Base-by-base conservation (phyloP, 2,888 invertebrate species). In the Bembecia ichneumoniformis region DNA sequence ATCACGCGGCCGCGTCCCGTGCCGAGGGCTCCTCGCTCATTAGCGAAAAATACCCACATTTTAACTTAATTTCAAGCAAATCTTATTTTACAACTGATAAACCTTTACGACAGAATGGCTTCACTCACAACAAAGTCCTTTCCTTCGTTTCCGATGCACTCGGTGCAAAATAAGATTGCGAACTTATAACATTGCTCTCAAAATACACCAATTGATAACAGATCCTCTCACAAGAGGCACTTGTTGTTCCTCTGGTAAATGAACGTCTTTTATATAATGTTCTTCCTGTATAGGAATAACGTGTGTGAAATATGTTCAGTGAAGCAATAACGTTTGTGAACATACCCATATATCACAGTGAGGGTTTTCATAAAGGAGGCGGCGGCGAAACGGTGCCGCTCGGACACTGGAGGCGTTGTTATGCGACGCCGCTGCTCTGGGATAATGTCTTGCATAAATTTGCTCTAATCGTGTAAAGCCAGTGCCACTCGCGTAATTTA, bases 371-470 rank as follows among this genome's bases (percentile, higher is more conserved):
- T 83, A 84, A 77, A 76, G 75, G 78, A 74, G 72, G 67, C 49
- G 50, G 50, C 72, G 67, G 66, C 68, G 66, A 60, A 60, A 63
- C 64, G 55, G 52, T 58, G 65, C 64, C 65, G 68, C 69, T 81
- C 67, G 82, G 84, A 82, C 84, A 77, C 79, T 72, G 76, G 77
- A 80, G 81, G 81, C 82, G 83, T 76, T 81, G 80, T 84, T 83
- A 82, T 82, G 80, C 82, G 73, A 77, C 77, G 73, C 71, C 71
- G 71, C 72, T 76, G 76, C 79, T 79, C 78, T 79, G 71, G 75
- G 77, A 80, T 84, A 83, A 86, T 81, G 80, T 81, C 83, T 84
- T 80, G 82, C 82, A 86, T 86, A 82, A 82, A 84, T 84, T 86
- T 74, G 73, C 74, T 75, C 66, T 82, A 81, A 84, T 81, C 82